A percentile compares a stretch with the other conserved stretches of the same genome.
phyloP scores from a whole-genome alignment of 2,888 invertebrate species.

The Polydrusus pterygomalis region DNA sequence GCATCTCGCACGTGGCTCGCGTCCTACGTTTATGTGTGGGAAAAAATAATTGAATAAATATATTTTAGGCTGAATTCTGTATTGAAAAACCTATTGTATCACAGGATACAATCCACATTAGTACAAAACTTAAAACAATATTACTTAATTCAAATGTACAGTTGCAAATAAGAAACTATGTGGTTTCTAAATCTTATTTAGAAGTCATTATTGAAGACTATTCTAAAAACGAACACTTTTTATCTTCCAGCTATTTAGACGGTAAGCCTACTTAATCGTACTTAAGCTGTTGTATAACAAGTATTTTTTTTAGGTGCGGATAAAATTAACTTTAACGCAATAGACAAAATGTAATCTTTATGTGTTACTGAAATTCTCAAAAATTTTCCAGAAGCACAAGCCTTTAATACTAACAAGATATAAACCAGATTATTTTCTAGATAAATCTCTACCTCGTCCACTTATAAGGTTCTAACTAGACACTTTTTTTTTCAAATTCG shows the following conservation, averaged over 20 bases:
- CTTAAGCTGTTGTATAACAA: constrained; percentile 5
- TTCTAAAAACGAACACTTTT: constrained; percentile 6
- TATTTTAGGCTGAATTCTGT: background rate
- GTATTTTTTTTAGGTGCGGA: constrained; percentile 30
- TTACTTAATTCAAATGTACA: no score
- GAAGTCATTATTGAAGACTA: constrained; percentile 10
- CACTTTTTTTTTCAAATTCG: no score
- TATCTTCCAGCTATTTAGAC: constrained; percentile 10
- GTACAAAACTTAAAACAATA: no score
- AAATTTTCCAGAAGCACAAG: constrained; percentile 29
- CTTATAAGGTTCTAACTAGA: no score
- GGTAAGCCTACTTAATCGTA: background rate
- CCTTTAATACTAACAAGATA: constrained; percentile 34
- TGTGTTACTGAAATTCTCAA: constrained; percentile 27
- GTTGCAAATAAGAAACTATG: background rate
- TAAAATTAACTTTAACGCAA: constrained; percentile 50
- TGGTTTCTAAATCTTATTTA: constrained; percentile 10
- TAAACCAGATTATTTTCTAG: constrained; percentile 37
- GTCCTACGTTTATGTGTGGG: no score
- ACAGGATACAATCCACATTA: no score
- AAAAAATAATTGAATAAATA: no score
- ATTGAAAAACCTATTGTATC: no score
- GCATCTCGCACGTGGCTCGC: no score
- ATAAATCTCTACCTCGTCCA: constrained; percentile 27
- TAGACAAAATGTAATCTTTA: constrained; percentile 37